Evolutionary conservation across 2,113 vertebrate genomes (phyloP).

Genomic region (Pagrus major): DNA sequence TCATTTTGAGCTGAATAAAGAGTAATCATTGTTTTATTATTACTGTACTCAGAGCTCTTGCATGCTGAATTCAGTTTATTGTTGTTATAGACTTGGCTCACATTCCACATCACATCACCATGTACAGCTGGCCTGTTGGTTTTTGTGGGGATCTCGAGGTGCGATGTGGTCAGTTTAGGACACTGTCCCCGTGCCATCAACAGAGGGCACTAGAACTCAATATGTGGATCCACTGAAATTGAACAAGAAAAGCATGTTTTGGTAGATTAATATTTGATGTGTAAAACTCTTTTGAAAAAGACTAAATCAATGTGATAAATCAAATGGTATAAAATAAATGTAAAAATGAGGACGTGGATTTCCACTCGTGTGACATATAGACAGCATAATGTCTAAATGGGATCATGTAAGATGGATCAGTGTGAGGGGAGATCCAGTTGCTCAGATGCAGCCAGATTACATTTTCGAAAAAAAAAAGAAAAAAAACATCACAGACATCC

Average conservation of each 20-base stretch:
- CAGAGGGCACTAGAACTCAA: constrained; percentile 85
- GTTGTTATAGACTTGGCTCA: neutral
- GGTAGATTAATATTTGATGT: constrained; percentile 54
- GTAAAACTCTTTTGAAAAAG: constrained; percentile 10
- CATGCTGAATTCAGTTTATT: neutral
- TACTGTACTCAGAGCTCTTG: neutral
- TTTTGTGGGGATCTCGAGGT: neutral
- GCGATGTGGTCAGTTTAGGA: neutral
- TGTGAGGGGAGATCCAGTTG: constrained; percentile 17
- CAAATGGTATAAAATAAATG: neutral
- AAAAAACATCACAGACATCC: constrained; percentile 39
- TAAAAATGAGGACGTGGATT: neutral
- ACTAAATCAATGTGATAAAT: constrained; percentile 29
- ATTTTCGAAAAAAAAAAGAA: constrained; percentile 4
- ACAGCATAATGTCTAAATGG: constrained; percentile 1
- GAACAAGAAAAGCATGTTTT: constrained; percentile 24
- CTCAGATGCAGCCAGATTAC: constrained; percentile 26
- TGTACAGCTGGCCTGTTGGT: neutral
- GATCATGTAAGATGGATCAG: constrained; percentile 6
- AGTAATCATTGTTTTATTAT: neutral
- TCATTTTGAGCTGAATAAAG: no score
- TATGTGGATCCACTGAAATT: constrained; percentile 57
- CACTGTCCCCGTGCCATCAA: constrained; percentile 58
- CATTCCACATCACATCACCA: neutral
- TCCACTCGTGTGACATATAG: neutral